Conservation (phyloP, 2,888 invertebrate genomes). For the Apodemia zela region DNA sequence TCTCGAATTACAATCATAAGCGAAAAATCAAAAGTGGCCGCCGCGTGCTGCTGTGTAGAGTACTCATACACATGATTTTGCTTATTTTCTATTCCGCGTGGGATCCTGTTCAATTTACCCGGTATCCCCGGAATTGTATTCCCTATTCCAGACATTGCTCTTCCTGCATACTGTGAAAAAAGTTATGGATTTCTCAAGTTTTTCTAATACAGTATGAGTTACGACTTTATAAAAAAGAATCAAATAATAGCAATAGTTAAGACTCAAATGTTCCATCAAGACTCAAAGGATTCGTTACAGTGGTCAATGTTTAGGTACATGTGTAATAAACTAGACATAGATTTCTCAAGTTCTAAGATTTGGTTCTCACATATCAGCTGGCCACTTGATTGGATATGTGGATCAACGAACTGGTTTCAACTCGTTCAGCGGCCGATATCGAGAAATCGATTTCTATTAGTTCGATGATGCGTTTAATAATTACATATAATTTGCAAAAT, state of each 20-base stretch:
- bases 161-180: too few species aligned
- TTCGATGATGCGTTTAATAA: constrained; percentile 72
- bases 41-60: too few species aligned
- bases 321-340: constrained; percentile 38
- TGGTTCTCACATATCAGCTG: constrained; percentile 67
- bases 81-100: too few species aligned
- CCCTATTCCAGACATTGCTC: too few species aligned
- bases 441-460: constrained; percentile 77
- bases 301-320: constrained; percentile 2
- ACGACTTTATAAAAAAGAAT: too few species aligned
- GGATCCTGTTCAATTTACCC: too few species aligned
- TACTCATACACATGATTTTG: too few species aligned
- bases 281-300: neutral
- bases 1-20: too few species aligned
- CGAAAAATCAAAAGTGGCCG: too few species aligned
- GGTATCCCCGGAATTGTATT: too few species aligned
- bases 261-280: neutral
- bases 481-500: constrained; percentile 38
- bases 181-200: too few species aligned
- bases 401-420: constrained; percentile 76
- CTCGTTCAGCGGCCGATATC: constrained; percentile 53
- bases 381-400: constrained; percentile 71
- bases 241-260: neutral
- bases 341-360: constrained; percentile 66
- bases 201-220: too few species aligned